Evolutionary conservation across 2,888 invertebrate genomes (phyloP), one percentile per base, ranked within the genome.

Genomic region (Nasonia oneida): DNA sequence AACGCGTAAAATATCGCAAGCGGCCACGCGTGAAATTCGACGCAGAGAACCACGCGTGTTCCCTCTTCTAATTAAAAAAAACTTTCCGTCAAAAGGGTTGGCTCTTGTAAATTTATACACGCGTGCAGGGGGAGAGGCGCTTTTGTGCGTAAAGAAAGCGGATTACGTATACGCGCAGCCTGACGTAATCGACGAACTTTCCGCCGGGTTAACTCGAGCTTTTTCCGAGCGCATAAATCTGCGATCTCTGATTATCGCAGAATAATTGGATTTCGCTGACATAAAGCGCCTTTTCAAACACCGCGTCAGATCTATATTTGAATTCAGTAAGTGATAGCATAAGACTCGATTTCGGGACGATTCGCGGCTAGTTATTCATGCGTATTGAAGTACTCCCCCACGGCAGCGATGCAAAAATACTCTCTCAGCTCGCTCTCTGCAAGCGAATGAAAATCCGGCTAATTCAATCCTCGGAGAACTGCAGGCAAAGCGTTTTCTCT

Each of bases 31-130:
- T 39, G 64, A 77, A 64, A 77, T 42, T 61, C 29, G 42, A 77
- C 64, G 23, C 1, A 61, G 42, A 42, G 8, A 29, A 42, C 42
- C 0, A 12, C 42, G 8, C 42, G 10, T 29, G 29, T 47, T 47
- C 47, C 8, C n/a, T n/a, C 39, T 37, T 61, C n/a, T 39, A 76
- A 61, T 76, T 39, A 78, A 67, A 67, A 78, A 67, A 29, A 8
- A 47, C 12, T 29, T 64, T 78, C 64, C 29, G 5, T 47, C 23
- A 29, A 64, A 67, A 37, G 70, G 4, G 18, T 47, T 37, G 14
- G 29, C 29, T 29, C 29, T 29, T 42, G 5, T 39, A 47, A 23
- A 76, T 61, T 23, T n/a, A 8, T 10, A 67, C 33, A 67, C 33
- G 12, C 67, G 33, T 14, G 14, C 23, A 23, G 23, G 12, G 64